Base-by-base conservation (phyloP, 1,140 invertebrate genomes). In the Coenobita brevimanus region DNA sequence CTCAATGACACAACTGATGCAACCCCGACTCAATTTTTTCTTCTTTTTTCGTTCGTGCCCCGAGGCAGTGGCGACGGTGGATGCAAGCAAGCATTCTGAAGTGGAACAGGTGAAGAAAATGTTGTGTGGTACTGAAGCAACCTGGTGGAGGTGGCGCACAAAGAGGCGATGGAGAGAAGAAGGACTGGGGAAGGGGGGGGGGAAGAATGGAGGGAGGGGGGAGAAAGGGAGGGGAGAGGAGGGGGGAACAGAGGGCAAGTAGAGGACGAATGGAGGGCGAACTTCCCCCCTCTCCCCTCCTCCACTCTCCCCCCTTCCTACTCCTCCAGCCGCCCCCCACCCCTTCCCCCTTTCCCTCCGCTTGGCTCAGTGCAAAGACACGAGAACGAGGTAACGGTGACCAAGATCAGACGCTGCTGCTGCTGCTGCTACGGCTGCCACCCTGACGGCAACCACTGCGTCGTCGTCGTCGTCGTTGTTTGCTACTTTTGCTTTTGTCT, bases 381-480 rank as follows among this genome's bases (percentile, higher is more conserved):
- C 62, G 38, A 86, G 84, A 86, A 50, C 33, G 84, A 86, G 62
- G 84, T 86, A 86, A 86, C 84, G 84, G 84, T 86, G 84, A 86
- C 81, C 62, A 64, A 76, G 82, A 33, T 67, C 60, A 27, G 79
- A 82, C 50, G 69, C 82, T 41, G 82, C 69, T n/a, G n/a, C n/a
- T n/a, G n/a, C n/a, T n/a, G n/a, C n/a, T n/a, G n/a, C n/a, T n/a
- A n/a, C n/a, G n/a, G 69, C 82, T 41, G 82, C 69, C 82, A 75
- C 69, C 82, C 69, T 75, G 50, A 36, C 82, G 27, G 57, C 43
- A 41, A 50, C 79, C 6, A 36, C 79, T 67, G 60, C 79, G 73
- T 10, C 33, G 69, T 33, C 33, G 30, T 21, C 21, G 33, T n/a
- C 24, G 3, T 33, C n/a, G 10, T 17, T n/a, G 6, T 6, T 4